Evolutionary conservation across 1,140 invertebrate genomes (phyloP).

Genomic region (Drosophila hydei): DNA sequence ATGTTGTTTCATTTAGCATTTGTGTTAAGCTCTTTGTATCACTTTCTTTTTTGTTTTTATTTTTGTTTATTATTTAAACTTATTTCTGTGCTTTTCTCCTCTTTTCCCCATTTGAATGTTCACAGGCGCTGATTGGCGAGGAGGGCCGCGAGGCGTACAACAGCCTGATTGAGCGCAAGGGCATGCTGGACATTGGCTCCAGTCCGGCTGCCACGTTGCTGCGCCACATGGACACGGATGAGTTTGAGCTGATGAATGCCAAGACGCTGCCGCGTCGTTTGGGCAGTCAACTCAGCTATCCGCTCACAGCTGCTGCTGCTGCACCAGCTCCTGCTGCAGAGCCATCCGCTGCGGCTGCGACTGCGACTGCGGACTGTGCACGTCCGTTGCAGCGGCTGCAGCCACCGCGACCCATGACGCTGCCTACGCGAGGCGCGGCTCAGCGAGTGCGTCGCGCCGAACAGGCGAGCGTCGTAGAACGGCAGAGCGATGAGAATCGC

Average conservation of each 20-base stretch:
- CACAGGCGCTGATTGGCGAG: slow-evolving; percentile 90
- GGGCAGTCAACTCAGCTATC: slow-evolving; percentile 37
- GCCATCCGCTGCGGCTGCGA: neutral
- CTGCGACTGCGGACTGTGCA: neutral
- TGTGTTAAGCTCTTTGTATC: neutral
- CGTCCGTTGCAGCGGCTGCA: slow-evolving; percentile 44
- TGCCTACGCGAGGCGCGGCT: slow-evolving; percentile 72
- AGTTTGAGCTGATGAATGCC: slow-evolving; percentile 69
- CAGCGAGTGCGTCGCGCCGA: slow-evolving; percentile 61
- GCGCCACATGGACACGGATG: slow-evolving; percentile 75
- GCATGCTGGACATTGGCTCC: slow-evolving; percentile 67
- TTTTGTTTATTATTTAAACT: slow-evolving; percentile 22
- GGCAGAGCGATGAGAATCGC: slow-evolving; percentile 44
- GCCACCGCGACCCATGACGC: slow-evolving; percentile 74
- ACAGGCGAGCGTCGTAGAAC: slow-evolving; percentile 47
- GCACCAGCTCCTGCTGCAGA: neutral
- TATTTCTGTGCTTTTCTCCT: slow-evolving; percentile 34
- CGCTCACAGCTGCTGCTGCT: neutral
- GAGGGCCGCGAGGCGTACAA: slow-evolving; percentile 96
- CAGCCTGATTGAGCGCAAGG: slow-evolving; percentile 91
- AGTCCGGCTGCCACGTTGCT: slow-evolving; percentile 70
- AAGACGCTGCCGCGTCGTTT: slow-evolving; percentile 63
- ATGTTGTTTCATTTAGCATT: slow-evolving; percentile 12
- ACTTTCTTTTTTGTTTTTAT: neutral
- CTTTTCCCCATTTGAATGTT: slow-evolving; percentile 1